These are phyloP conservation scores for Colius striatus DNA, from an alignment of 2,113 vertebrate species.

Conservation along the genomic window DNA sequence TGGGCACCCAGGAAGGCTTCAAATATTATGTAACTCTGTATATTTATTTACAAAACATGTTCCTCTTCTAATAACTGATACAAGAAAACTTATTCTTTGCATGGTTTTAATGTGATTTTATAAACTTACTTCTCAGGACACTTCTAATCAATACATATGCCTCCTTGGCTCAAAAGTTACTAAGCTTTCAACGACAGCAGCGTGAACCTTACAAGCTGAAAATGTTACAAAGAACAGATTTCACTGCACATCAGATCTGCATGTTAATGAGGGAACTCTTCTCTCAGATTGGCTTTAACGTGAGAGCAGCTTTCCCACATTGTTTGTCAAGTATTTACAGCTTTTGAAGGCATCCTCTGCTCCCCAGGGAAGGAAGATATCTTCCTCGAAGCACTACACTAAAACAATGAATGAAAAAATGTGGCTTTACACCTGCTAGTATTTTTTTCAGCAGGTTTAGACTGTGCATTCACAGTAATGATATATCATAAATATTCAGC, in stretches of 20 bases:
- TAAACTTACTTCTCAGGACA: neutral
- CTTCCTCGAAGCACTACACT: neutral
- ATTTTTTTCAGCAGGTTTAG: neutral
- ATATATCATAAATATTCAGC: neutral
- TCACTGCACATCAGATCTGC: neutral
- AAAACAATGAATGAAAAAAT: neutral
- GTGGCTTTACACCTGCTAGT: neutral
- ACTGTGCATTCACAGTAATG: neutral
- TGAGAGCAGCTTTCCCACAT: neutral
- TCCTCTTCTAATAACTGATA: neutral
- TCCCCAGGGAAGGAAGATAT: conserved; percentile 1
- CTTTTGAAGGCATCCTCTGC: neutral
- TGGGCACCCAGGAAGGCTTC: neutral
- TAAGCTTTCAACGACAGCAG: conserved; percentile 26
- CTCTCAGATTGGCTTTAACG: neutral
- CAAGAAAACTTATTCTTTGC: neutral
- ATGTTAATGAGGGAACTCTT: conserved; percentile 11
- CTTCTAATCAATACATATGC: neutral
- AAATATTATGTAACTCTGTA: neutral
- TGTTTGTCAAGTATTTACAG: conserved; percentile 41
- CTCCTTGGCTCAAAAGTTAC: neutral
- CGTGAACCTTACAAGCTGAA: neutral
- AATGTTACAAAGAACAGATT: conserved; percentile 43
- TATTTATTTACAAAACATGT: neutral
- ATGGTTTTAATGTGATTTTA: neutral